Percentiles rank a stretch among this genome's conserved stretches.
Evolutionary conservation across 2,888 invertebrate species (phyloP).

Genomic region (Eumacrocentrus americanus): DNA sequence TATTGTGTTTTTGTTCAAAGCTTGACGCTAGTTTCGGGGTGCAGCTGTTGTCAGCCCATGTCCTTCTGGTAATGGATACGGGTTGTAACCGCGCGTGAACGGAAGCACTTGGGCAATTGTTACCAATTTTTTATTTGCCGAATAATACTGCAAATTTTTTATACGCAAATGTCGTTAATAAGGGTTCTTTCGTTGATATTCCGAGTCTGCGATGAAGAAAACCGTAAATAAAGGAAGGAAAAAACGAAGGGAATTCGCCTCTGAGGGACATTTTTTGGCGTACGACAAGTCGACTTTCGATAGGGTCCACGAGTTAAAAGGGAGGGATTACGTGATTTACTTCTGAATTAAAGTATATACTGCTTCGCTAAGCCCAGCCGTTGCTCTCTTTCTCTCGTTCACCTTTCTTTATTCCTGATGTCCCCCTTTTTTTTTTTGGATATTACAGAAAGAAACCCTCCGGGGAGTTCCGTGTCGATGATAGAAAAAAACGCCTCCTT

Average conservation of each 20-base stretch:
- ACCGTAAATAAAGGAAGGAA: not conserved
- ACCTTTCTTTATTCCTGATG: not conserved
- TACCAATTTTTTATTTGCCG: not conserved
- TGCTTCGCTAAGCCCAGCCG: constrained; percentile 21
- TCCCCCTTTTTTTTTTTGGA: constrained; percentile 4
- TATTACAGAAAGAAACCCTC: not conserved
- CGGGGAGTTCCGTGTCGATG: not conserved
- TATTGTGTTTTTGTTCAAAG: constrained; percentile 48
- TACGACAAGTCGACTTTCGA: constrained; percentile 15
- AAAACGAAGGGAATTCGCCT: constrained; percentile 5
- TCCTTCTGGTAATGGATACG: constrained; percentile 45
- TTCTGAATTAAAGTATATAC: constrained; percentile 33
- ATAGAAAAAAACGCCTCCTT: not conserved
- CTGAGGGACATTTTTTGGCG: not conserved
- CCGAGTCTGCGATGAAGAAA: not conserved
- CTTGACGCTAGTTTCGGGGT: constrained; percentile 41
- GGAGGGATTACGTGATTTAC: constrained; percentile 34
- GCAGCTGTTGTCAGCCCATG: constrained; percentile 47
- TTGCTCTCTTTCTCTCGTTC: not conserved
- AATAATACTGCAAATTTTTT: too few relatives aligned
- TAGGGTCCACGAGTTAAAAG: constrained; percentile 20
- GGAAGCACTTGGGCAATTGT: too few relatives aligned
- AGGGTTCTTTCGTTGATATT: not conserved
- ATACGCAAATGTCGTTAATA: too few relatives aligned
- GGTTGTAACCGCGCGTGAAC: constrained; percentile 41